Evolutionary conservation across 2,797 vertebrate genomes (phyloP).

Genomic region (Rhincodon typus): DNA sequence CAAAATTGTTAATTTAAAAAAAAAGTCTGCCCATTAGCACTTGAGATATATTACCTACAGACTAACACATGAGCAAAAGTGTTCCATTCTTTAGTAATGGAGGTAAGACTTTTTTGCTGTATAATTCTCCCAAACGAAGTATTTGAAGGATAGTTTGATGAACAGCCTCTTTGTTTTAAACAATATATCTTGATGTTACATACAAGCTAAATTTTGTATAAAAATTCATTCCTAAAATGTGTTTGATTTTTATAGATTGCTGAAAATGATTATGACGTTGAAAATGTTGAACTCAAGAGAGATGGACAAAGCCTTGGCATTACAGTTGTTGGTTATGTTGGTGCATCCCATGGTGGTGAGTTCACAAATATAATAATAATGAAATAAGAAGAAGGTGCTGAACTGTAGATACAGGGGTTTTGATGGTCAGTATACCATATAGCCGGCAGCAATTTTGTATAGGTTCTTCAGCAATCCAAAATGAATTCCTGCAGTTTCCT

Average conservation of each 20-base stretch:
- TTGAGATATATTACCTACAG: not conserved
- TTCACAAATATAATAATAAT: conserved; percentile 42
- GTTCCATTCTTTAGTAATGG: not conserved
- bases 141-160: not conserved
- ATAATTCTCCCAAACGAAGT: not conserved
- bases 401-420: not conserved
- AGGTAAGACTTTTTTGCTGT: not conserved
- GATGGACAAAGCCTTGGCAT: conserved; percentile 89
- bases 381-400: not conserved
- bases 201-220: not conserved
- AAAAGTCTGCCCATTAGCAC: no score
- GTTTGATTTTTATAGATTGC: conserved; percentile 51
- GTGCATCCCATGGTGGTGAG: conserved; percentile 66
- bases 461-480: not conserved
- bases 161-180: not conserved
- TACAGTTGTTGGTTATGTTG: conserved; percentile 82
- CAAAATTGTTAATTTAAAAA: no score
- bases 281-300: conserved; percentile 73
- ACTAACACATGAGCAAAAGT: no score
- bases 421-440: not conserved
- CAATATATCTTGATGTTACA: not conserved
- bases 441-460: not conserved
- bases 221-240: not conserved
- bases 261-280: conserved; percentile 70
- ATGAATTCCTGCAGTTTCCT: not conserved